Evolutionary conservation across 2,113 vertebrate species (phyloP), one percentile per base, ranked within the genome.

Genomic region (Jaculus jaculus): DNA sequence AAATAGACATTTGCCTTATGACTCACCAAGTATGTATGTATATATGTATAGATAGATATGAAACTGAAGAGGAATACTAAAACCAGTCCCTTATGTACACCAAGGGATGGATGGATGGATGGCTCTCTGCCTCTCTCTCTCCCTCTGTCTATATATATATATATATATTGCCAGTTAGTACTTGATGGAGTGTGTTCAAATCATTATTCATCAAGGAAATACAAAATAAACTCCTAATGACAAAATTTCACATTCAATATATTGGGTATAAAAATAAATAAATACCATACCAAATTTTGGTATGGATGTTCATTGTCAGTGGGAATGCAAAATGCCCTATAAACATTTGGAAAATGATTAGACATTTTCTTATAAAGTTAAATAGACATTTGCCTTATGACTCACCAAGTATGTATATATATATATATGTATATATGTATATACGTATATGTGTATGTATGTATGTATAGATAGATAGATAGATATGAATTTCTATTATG

Each of bases 161-260:
- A n/a, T 24, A n/a, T 5, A 39, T 32, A 65, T 39, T 42, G 26
- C 2, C 32, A 91, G 74, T 32, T 71, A 69, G 15, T 10, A 26
- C 61, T 61, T 87, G 42, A 28, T 66, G 16, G 30, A 21, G 18
- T 63, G 7, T 47, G 3, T 65, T 51, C 54, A 68, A 24, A 24
- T 69, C 26, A 42, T 66, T 66, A 47, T 42, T 84, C 9, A 30
- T 30, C 60, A 66, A 12, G 30, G 30, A 90, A 90, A 81, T 72
- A 11, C 26, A 85, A 90, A 87, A 28, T 63, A 71, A 95, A 63
- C 51, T 72, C 15, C 26, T 26, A 95, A 83, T 28, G 13, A 87
- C 51, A 16, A 92, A 85, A 68, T 61, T 85, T 32, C 81, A 89
- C 26, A 32, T 85, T 89, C 12, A 77, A 7, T 77, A 81, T 54